Evolutionary conservation across 2,113 vertebrate genomes (phyloP).

Genomic region (Zosterops japonicus): DNA sequence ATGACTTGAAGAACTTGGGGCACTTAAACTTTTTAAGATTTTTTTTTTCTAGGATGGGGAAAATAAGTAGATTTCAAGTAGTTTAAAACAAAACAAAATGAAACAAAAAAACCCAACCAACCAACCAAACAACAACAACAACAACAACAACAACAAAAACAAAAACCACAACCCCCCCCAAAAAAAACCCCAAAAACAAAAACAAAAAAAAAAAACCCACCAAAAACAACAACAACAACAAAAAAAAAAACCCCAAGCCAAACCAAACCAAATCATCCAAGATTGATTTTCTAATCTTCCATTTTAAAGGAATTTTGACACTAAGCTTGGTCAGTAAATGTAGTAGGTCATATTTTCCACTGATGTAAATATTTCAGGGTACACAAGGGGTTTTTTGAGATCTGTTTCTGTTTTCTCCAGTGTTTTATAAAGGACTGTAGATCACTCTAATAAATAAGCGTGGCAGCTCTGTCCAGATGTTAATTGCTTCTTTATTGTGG

Average conservation of each 20-base stretch:
- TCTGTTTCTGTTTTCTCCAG: not conserved
- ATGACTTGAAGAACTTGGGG: not conserved
- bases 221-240: no score
- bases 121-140: no score
- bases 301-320: not conserved
- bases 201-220: no score
- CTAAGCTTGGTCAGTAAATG: not conserved
- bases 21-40: not conserved
- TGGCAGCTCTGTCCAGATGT: not conserved
- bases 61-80: not conserved
- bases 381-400: accelerated
- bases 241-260: no score
- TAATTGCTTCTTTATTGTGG: not conserved
- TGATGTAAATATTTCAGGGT: not conserved
- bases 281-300: not conserved
- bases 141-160: no score
- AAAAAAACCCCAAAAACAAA: no score
- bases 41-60: not conserved
- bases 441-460: not conserved
- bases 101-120: not conserved
- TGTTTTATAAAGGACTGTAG: not conserved
- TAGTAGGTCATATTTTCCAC: not conserved
- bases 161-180: no score
- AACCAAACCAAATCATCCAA: not conserved
- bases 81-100: not conserved